Evolutionary conservation across 2,113 vertebrate genomes (phyloP).

Genomic region (Paratilapia polleni): DNA sequence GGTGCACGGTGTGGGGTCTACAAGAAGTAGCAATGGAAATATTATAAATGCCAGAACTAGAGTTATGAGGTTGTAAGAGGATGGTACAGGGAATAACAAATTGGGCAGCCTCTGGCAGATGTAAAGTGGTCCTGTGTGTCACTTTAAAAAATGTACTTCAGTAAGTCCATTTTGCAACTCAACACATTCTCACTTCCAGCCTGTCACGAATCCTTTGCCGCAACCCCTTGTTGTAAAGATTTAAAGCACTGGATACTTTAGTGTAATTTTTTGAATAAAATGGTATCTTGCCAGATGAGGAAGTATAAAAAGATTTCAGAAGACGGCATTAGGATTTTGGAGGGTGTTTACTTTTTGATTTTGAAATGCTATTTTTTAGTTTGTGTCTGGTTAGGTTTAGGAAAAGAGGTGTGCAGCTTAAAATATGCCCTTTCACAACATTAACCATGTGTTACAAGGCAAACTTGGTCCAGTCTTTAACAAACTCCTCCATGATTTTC

Average conservation of each 20-base stretch:
- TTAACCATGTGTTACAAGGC: not conserved
- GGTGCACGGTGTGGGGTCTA: not conserved
- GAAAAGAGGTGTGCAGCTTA: not conserved
- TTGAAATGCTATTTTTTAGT: not conserved
- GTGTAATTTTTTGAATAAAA: not conserved
- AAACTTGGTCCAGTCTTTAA: not conserved
- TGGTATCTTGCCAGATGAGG: not conserved
- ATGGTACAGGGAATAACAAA: not conserved
- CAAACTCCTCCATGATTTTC: not conserved
- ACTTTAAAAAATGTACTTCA: not conserved
- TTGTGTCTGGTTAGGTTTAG: not conserved
- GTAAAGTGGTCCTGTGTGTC: not conserved
- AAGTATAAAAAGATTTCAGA: not conserved
- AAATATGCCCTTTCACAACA: not conserved
- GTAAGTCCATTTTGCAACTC: not conserved
- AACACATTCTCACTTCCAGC: no score
- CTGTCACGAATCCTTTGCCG: not conserved
- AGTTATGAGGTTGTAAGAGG: not conserved
- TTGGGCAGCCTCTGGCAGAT: not conserved
- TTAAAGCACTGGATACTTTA: not conserved
- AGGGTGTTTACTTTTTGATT: not conserved
- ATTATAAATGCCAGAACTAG: not conserved
- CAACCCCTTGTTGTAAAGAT: not conserved
- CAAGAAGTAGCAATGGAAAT: not conserved
- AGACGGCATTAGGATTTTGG: not conserved